A percentile compares a stretch with the other conserved stretches of the same genome.
These are phyloP conservation scores for Nebria ingens DNA, from an alignment of 1,140 invertebrate genomes.

Conservation along the genomic window DNA sequence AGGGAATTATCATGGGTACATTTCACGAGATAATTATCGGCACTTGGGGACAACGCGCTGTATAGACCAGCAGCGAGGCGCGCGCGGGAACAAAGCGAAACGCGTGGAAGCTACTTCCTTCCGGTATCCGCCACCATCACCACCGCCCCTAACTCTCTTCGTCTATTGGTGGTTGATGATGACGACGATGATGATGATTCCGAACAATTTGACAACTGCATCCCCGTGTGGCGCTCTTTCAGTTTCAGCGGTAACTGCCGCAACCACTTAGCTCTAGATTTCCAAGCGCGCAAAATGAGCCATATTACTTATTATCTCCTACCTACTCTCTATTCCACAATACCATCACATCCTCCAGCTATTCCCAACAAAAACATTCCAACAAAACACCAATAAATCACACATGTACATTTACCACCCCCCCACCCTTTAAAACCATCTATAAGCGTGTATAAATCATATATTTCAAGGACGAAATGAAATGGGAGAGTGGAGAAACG, in stretches of 20 bases:
- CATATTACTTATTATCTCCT: slow-evolving; percentile 1
- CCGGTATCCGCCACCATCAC: not conserved
- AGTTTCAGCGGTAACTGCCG: not conserved
- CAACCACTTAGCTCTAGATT: slow-evolving; percentile 4
- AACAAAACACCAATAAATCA: too few relatives aligned
- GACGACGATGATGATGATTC: not conserved
- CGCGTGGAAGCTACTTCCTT: not conserved
- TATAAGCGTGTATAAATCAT: too few relatives aligned
- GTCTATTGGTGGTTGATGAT: not conserved
- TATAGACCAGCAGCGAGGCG: not conserved
- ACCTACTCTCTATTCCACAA: too few relatives aligned
- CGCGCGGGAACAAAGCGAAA: not conserved
- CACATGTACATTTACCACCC: too few relatives aligned
- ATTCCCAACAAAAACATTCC: too few relatives aligned
- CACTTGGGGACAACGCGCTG: not conserved
- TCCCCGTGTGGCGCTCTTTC: not conserved
- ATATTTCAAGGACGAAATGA: too few relatives aligned
- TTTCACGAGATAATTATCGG: slow-evolving; percentile 6
- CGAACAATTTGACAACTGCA: slow-evolving; percentile 3
- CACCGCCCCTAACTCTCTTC: not conserved
- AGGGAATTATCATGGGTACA: slow-evolving; percentile 1
- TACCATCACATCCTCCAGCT: too few relatives aligned
- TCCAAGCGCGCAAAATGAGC: slow-evolving; percentile 5
- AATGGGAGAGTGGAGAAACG: not conserved
- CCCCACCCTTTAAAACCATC: too few relatives aligned